phyloP scores from a whole-genome alignment of 2,888 invertebrate genomes.

The Athetis lepigone region DNA sequence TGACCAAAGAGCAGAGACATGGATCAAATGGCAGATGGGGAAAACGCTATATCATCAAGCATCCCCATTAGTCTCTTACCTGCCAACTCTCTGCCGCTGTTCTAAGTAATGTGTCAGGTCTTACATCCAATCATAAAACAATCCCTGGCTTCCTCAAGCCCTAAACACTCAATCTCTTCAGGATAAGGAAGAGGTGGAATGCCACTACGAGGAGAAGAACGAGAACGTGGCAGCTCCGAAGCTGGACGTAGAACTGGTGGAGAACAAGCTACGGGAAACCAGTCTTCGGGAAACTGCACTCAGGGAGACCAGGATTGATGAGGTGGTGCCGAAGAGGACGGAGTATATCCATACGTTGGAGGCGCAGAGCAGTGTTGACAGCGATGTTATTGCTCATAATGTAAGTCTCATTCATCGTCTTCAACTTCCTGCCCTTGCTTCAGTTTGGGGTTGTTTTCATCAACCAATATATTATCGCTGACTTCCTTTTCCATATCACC shows the following conservation, averaged over 20 bases:
- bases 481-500: no score
- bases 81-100: not conserved
- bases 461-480: no score
- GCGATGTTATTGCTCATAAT: conserved; percentile 92
- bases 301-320: conserved; percentile 92
- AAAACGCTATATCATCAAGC: not conserved
- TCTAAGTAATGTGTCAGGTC: conserved; percentile 12
- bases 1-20: no score
- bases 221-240: conserved; percentile 79
- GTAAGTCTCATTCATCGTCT: conserved; percentile 86
- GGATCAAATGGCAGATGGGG: not conserved
- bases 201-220: conserved; percentile 88
- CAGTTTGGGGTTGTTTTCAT: no score
- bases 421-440: no score
- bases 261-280: conserved; percentile 78
- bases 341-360: conserved; percentile 87
- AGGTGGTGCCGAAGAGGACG: conserved; percentile 86
- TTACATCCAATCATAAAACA: conserved; percentile 10
- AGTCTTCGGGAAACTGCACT: conserved; percentile 71
- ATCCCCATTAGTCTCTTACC: conserved; percentile 1
- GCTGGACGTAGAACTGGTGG: conserved; percentile 80
- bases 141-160: not conserved
- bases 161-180: conserved; percentile 56
- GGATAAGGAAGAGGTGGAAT: conserved; percentile 88
- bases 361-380: conserved; percentile 90